Percentiles rank a stretch among this genome's conserved stretches.
Conservation (phyloP, 2,888 invertebrate species). For the Myopa tessellatipennis region DNA sequence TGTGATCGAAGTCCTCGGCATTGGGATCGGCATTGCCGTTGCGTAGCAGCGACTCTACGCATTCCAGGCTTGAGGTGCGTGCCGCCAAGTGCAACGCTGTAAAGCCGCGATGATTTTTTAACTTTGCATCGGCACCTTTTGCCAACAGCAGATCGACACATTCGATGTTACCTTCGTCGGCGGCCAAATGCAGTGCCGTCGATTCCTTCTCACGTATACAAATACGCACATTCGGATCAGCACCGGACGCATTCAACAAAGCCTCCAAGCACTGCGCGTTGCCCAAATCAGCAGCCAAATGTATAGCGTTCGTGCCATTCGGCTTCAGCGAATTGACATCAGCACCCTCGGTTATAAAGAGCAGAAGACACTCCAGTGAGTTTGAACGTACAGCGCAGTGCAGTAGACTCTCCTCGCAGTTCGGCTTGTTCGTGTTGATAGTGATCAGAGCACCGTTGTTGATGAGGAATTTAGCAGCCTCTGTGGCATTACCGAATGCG, state of each 20-base stretch:
- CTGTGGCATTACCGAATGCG: constrained; percentile 86
- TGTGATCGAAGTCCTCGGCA: constrained; percentile 81
- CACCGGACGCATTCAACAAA: constrained; percentile 78
- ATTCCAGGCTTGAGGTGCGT: constrained; percentile 82
- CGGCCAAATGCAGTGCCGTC: constrained; percentile 86
- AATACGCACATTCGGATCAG: constrained; percentile 78
- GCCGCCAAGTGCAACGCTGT: constrained; percentile 88
- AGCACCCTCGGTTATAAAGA: constrained; percentile 81
- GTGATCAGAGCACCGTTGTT: constrained; percentile 78
- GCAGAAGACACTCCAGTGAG: constrained; percentile 80
- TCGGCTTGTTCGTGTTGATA: constrained; percentile 75
- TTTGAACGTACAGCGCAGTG: constrained; percentile 90
- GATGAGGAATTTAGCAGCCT: constrained; percentile 82
- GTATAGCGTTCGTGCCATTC: constrained; percentile 82
- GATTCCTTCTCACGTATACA: constrained; percentile 79
- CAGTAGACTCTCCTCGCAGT: constrained; percentile 81
- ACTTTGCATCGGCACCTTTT: constrained; percentile 80
- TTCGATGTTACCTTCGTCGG: constrained; percentile 87
- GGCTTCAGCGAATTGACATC: constrained; percentile 81
- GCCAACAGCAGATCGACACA: constrained; percentile 80
- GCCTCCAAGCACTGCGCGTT: constrained; percentile 80
- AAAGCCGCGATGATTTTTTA: constrained; percentile 82
- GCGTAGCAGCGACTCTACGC: constrained; percentile 80
- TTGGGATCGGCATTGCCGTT: constrained; percentile 84
- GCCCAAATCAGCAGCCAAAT: constrained; percentile 84